Conservation (phyloP, 2,113 vertebrate species). For the Grammomys dolichurus region DNA sequence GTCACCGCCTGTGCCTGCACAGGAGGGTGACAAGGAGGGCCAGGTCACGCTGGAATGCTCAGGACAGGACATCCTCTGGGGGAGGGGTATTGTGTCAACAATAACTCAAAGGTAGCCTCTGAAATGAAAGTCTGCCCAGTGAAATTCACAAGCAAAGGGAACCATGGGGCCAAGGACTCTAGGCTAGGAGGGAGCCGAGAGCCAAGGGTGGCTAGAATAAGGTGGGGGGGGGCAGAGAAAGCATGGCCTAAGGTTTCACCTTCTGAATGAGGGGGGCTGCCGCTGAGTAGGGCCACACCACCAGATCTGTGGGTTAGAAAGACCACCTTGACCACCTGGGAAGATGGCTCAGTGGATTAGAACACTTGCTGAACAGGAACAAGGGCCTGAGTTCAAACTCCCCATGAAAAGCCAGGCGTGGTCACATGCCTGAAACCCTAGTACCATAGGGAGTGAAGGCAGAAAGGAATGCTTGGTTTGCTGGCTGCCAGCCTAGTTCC, state of each 20-base stretch:
- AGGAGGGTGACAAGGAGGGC: not conserved
- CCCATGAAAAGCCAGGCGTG: not conserved
- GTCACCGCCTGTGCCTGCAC: not conserved
- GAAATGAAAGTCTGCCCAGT: too few relatives aligned
- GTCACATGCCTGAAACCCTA: not conserved
- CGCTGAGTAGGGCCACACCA: too few relatives aligned
- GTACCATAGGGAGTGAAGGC: not conserved
- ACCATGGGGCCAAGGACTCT: fast-evolving
- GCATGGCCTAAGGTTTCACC: fast-evolving
- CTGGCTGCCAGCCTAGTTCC: not conserved
- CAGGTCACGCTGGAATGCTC: not conserved
- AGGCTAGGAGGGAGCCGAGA: not conserved
- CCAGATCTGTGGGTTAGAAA: fast-evolving
- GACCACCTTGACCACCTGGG: too few relatives aligned
- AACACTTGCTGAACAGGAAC: too few relatives aligned
- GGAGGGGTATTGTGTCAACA: not conserved
- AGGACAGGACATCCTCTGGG: not conserved
- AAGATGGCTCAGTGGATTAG: not conserved
- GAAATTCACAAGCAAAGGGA: not conserved
- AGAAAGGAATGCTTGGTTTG: too few relatives aligned
- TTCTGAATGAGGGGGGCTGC: not conserved
- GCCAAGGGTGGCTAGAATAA: fast-evolving
- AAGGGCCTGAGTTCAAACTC: not conserved
- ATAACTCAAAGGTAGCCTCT: not conserved
- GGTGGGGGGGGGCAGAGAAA: not conserved